Evolutionary conservation across 2,113 vertebrate genomes (phyloP).

Genomic region (Centropristis striata): DNA sequence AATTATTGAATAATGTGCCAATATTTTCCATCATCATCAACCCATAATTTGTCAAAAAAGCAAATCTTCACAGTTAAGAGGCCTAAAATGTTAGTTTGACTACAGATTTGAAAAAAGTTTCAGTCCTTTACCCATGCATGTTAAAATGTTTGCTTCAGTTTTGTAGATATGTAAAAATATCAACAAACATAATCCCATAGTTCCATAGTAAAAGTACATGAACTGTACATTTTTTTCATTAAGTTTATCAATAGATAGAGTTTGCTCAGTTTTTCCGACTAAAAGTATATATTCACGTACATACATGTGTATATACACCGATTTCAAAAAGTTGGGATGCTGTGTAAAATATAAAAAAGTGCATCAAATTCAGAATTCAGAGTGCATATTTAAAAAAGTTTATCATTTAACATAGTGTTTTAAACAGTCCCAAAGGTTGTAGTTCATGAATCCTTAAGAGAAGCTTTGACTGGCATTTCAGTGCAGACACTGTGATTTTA

Average conservation of each 20-base stretch:
- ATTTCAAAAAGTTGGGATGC: too few relatives aligned
- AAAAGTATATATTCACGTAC: neutral
- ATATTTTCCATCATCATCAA: neutral
- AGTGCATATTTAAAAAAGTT: too few relatives aligned
- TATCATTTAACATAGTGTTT: too few relatives aligned
- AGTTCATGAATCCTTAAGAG: too few relatives aligned
- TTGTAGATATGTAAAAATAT: neutral
- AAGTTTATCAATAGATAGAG: neutral
- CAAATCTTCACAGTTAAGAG: too few relatives aligned
- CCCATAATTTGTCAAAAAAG: neutral
- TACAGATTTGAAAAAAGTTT: too few relatives aligned
- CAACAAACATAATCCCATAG: neutral
- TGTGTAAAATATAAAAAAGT: too few relatives aligned
- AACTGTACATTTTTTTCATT: neutral
- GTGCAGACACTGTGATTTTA: slow-evolving; percentile 7
- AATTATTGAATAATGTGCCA: neutral
- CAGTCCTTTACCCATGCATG: neutral
- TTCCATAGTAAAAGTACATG: neutral
- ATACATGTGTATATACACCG: too few relatives aligned
- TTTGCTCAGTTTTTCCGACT: too few relatives aligned
- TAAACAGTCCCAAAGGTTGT: too few relatives aligned
- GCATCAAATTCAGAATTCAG: too few relatives aligned
- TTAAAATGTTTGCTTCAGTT: neutral
- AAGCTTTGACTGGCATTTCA: slow-evolving; percentile 43
- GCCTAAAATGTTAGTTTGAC: too few relatives aligned